Base-by-base conservation (phyloP, 2,797 vertebrate genomes). In the Leptoclinus maculatus region DNA sequence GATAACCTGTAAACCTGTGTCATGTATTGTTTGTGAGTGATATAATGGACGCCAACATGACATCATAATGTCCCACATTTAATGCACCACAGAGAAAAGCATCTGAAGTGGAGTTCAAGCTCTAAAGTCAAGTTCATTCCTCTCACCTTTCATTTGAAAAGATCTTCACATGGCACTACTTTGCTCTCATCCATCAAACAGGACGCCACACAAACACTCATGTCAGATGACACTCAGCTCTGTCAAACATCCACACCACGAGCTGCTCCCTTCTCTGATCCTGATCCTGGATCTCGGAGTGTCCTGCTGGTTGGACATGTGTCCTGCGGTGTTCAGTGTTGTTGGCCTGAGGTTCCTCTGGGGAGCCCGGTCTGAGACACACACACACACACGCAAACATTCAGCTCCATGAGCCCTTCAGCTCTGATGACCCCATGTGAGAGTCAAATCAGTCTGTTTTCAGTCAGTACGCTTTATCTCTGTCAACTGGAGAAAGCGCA, bases 301-400 rank as follows among this genome's bases (percentile, higher is more conserved):
- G 11, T 54, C 54, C 69, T 34, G 64, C 41, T 64, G 71, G 34
- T 25, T 32, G 47, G 39, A 49, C 71, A 57, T 57, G 65, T 79
- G 71, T 54, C 45, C 27, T 63, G 49, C 16, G 16, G 66, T 23
- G 43, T 67, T 54, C 38, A 47, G 56, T 12, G 62, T 13, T 10
- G 23, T 39, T 29, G 43, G 43, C 43, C 38, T 29, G 27, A 45
- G 36, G 56, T 38, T 62, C 38, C 49, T 38, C 27, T 43, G 14
- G n/a, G 34, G 36, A 67, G 67, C n/a, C 62, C 45, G 41, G 38
- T 34, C 38, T 43, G 27, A 45, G n/a, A 10, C 41, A 21, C 41
- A 32, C n/a, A 14, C 41, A 72, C 41, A 21, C 43, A 32, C n/a
- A 14, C 32, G 16, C 27, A 14, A 21, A 69, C 59, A 32, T 39